Evolutionary conservation across 2,113 vertebrate genomes (phyloP), one percentile per base, ranked within the genome.

Genomic region (Panthera uncia): DNA sequence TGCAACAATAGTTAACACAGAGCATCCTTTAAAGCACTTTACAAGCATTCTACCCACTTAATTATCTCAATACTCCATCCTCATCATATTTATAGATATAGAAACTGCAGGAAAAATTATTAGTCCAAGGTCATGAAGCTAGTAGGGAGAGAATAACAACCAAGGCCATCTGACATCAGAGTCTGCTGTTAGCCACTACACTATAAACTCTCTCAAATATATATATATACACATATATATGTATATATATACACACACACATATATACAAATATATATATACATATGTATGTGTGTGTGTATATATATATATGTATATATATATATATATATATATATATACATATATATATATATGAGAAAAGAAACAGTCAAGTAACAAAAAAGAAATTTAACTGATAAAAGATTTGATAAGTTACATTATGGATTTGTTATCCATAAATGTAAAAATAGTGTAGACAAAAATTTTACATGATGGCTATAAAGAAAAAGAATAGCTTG

Each of bases 401-500:
- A 74, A n/a, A 14, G 14, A 80, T 33, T 89, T 81, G 15, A 74
- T 95, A 87, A 96, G 12, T 89, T 66, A 80, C 55, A 36, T 84
- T 78, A 45, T n/a, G 31, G 14, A 65, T 48, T 78, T 78, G 48
- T 65, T 90, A 65, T 38, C 65, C 38, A 74, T 91, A 71, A 95
- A 90, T 65, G 82, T 79, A 88, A 90, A 95, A 15, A 88, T 36
- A 94, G 61, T 61, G 21, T 36, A 95, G 29, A 18, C 2, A 19
- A 93, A 80, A 82, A n/a, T 89, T 95, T 96, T 61, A 68, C 52
- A 50, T 93, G 57, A 76, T 90, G 13, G 83, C 50, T 88, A 87
- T 65, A 66, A 95, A 88, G 52, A 63, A 50, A 79, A 69, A 63
- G n/a, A 63, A 78, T 45, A 71, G 36, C 48, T 74, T 61, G 57